Evolutionary conservation across 30 jellyfish, hydroid and myxozoan species (phyloP).

Genomic region (Aurelia coerulea): DNA sequence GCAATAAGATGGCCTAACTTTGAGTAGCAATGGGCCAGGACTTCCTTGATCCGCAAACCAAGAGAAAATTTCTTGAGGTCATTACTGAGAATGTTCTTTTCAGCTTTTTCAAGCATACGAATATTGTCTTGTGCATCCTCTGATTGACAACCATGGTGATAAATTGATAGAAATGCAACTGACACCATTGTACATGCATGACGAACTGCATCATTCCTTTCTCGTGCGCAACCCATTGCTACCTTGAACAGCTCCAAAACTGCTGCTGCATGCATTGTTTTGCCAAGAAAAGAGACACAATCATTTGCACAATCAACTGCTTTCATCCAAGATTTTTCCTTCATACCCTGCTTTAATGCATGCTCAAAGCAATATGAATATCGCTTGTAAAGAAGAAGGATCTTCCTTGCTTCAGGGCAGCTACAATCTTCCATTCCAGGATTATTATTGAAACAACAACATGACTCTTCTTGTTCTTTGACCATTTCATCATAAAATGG

Average conservation of each 20-base stretch:
- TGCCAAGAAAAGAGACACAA: conserved; percentile 25
- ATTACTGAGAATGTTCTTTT: neutral
- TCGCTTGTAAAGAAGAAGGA: neutral
- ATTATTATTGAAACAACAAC: neutral
- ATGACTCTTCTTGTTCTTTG: neutral
- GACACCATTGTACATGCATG: conserved; percentile 18
- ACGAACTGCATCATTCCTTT: neutral
- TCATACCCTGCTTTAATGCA: neutral
- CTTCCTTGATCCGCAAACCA: neutral
- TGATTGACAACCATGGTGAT: conserved; percentile 6
- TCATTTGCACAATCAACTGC: conserved; percentile 22
- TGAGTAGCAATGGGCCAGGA: conserved; percentile 8
- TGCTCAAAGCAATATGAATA: neutral
- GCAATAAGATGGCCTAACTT: conserved; percentile 12
- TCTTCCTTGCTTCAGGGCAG: neutral
- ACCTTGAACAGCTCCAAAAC: neutral
- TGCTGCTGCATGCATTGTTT: conserved; percentile 4
- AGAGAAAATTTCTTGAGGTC: too few species aligned
- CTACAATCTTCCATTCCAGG: too few species aligned
- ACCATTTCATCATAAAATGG: too few species aligned
- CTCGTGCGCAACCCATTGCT: neutral
- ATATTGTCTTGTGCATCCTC: neutral
- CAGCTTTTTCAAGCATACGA: neutral
- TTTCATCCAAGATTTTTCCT: neutral
- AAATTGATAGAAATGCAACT: neutral